These are phyloP conservation scores for Chaunax sp. DNA, from an alignment of 2,797 vertebrate genomes.

Conservation along the genomic window DNA sequence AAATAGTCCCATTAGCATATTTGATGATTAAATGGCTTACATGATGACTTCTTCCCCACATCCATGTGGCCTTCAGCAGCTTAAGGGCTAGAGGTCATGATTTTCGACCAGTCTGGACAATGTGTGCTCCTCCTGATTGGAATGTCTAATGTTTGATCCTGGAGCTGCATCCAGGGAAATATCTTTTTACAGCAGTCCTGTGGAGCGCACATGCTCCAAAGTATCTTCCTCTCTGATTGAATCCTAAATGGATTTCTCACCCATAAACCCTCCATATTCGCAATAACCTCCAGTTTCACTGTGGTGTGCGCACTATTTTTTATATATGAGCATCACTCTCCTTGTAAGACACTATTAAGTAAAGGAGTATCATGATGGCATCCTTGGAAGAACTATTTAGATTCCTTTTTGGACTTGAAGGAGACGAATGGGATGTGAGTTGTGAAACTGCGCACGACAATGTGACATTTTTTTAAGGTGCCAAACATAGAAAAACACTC, in stretches of 20 bases:
- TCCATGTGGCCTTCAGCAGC: too few species aligned
- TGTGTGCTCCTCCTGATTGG: constrained; percentile 24
- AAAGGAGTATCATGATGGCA: constrained; percentile 22
- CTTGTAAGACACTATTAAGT: constrained; percentile 38
- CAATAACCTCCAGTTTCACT: constrained; percentile 42
- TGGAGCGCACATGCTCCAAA: constrained; percentile 12
- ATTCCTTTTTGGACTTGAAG: constrained; percentile 25
- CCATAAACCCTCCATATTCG: constrained; percentile 43
- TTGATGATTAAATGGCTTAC: too few species aligned
- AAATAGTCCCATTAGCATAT: background rate
- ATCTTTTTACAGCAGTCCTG: constrained; percentile 27
- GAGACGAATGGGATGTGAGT: constrained; percentile 33
- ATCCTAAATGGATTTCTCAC: constrained; percentile 56
- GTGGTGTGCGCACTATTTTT: constrained; percentile 4
- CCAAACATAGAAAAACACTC: constrained; percentile 36
- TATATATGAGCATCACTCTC: constrained; percentile 16
- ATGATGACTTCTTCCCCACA: too few species aligned
- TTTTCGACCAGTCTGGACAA: constrained; percentile 3
- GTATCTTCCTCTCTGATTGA: constrained; percentile 47
- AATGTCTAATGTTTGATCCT: constrained; percentile 7
- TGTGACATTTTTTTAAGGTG: constrained; percentile 14
- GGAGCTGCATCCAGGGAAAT: constrained; percentile 12
- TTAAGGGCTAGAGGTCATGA: background rate
- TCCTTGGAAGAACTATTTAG: constrained; percentile 31
- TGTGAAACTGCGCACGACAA: constrained; percentile 37